Percentiles rank a stretch among this genome's conserved stretches.
phyloP scores from a whole-genome alignment of 2,113 vertebrate genomes.

The Hemichromis elongatus region DNA sequence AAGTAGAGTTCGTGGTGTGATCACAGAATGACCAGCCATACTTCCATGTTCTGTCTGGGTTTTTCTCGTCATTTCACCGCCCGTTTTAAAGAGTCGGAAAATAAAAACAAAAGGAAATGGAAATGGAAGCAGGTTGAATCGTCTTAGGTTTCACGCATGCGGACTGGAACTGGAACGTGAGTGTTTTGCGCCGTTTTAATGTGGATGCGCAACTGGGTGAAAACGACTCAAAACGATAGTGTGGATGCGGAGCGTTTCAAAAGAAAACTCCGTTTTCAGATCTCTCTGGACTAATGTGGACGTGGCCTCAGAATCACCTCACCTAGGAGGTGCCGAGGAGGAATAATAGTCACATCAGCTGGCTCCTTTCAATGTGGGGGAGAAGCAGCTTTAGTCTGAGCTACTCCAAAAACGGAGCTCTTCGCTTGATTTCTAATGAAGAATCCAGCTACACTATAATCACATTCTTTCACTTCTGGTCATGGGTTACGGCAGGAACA shows the following conservation, averaged over 20 bases:
- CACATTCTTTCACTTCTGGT: not conserved
- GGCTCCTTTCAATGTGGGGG: not conserved
- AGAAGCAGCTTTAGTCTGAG: not conserved
- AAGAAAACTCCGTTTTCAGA: no score
- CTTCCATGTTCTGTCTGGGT: not conserved
- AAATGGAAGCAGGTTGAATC: no score
- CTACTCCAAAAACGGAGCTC: not conserved
- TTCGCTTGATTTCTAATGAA: not conserved
- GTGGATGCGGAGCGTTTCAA: no score
- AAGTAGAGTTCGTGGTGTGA: not conserved
- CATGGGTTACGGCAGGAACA: not conserved
- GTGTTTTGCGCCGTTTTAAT: no score
- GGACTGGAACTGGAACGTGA: no score
- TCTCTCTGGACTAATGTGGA: no score
- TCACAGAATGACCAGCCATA: not conserved
- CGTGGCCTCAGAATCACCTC: not conserved
- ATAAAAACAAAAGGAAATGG: no score
- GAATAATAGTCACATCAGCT: not conserved
- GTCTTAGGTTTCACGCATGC: no score
- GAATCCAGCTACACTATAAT: not conserved
- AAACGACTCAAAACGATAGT: no score
- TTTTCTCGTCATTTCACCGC: no score
- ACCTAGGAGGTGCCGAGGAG: not conserved
- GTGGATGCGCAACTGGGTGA: no score
- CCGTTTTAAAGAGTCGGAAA: no score